A percentile compares a stretch with the other conserved stretches of the same genome.
Evolutionary conservation across 2,797 vertebrate species (phyloP).

Genomic region (Acipenser oxyrinchus): DNA sequence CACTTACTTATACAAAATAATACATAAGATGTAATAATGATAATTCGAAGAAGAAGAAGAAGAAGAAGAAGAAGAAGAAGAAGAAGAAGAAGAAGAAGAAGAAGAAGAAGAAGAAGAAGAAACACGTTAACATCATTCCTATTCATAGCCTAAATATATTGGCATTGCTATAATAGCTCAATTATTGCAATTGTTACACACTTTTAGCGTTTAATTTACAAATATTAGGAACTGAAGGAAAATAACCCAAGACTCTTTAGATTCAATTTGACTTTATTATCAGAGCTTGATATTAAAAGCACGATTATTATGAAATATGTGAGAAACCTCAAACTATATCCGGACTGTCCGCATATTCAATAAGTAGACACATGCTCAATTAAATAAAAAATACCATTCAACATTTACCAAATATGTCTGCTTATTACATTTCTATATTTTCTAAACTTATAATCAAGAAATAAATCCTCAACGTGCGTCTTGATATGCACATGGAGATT

Average conservation of each 20-base stretch:
- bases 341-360: constrained; percentile 84
- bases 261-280: constrained; percentile 69
- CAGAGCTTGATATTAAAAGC: constrained; percentile 67
- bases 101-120: too few species aligned
- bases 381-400: constrained; percentile 89
- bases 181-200: too few species aligned
- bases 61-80: too few species aligned
- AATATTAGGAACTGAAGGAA: not conserved
- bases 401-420: constrained; percentile 81
- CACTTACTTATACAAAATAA: too few species aligned
- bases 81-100: too few species aligned
- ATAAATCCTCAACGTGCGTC: constrained; percentile 83
- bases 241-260: constrained; percentile 29
- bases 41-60: too few species aligned
- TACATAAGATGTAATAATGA: too few species aligned
- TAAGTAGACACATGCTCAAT: constrained; percentile 86
- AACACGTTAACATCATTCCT: too few species aligned
- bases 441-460: constrained; percentile 76
- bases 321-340: constrained; percentile 68
- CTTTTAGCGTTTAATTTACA: too few species aligned
- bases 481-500: constrained; percentile 76
- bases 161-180: too few species aligned
- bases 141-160: too few species aligned
- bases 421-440: constrained; percentile 71
- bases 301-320: constrained; percentile 82